These are phyloP conservation scores for Uloborus plumipes DNA, from an alignment of 2,888 invertebrate species.

Conservation along the genomic window DNA sequence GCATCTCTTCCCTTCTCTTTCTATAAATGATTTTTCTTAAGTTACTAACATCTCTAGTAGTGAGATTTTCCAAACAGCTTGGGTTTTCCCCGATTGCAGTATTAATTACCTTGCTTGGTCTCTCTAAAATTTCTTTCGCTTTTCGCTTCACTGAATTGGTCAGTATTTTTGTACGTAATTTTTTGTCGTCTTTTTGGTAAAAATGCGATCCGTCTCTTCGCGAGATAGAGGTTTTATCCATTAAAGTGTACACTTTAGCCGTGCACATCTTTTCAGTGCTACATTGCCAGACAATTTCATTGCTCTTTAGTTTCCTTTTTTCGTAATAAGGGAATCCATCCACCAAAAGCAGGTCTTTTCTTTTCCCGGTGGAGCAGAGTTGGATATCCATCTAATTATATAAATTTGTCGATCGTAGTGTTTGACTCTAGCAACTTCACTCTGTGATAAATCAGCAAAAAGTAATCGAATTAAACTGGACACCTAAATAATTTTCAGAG, in stretches of 20 bases:
- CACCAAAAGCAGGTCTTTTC: no score
- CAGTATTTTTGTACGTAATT: neutral
- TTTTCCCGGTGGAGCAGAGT: neutral
- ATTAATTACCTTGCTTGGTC: neutral
- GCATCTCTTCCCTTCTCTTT: neutral
- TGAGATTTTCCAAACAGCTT: neutral
- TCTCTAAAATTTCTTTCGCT: constrained; percentile 1
- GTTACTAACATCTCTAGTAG: neutral
- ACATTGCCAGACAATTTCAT: neutral
- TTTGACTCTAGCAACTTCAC: neutral
- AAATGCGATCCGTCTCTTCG: neutral
- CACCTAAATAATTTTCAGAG: no score
- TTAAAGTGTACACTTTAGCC: neutral
- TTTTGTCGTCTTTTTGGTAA: neutral
- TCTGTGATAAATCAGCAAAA: neutral
- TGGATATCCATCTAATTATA: neutral
- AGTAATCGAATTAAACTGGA: neutral
- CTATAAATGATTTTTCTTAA: neutral
- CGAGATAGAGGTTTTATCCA: neutral
- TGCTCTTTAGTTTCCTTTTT: no score
- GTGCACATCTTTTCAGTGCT: neutral
- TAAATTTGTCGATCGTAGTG: neutral
- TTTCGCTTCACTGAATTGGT: neutral
- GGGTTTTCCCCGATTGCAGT: neutral
- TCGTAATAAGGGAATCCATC: neutral